Conservation (phyloP, 1,140 invertebrate species). For the Cydia amplana region DNA sequence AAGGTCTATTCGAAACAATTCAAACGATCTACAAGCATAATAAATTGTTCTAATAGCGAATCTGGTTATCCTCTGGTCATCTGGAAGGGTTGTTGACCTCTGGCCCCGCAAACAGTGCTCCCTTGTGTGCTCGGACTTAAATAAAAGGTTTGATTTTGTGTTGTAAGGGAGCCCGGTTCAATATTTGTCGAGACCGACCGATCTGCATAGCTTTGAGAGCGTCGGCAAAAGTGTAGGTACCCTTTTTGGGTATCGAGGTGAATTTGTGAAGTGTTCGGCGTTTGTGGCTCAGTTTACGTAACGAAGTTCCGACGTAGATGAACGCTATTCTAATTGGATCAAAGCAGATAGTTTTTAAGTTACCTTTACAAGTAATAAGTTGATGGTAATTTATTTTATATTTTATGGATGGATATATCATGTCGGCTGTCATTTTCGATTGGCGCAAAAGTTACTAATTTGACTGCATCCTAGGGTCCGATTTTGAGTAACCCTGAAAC, state of each 20-base stretch:
- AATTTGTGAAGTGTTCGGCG: constrained; percentile 6
- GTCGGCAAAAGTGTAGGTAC: neutral
- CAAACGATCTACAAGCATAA: constrained; percentile 21
- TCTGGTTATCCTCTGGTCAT: constrained; percentile 60
- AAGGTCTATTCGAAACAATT: constrained; percentile 27
- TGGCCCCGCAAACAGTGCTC: constrained; percentile 61
- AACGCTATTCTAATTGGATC: neutral
- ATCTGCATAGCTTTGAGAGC: constrained; percentile 66
- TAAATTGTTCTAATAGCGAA: constrained; percentile 28
- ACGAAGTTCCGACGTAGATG: neutral
- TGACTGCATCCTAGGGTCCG: neutral
- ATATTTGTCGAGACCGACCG: constrained; percentile 68
- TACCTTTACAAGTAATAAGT: too few relatives aligned
- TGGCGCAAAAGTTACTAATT: too few relatives aligned
- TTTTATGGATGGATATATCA: too few relatives aligned
- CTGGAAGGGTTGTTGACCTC: constrained; percentile 69
- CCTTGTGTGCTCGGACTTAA: constrained; percentile 74
- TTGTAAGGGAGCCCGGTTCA: constrained; percentile 69
- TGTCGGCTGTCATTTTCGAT: too few relatives aligned
- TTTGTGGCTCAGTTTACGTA: constrained; percentile 7
- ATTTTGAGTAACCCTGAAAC: neutral
- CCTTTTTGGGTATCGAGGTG: neutral
- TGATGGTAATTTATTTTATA: too few relatives aligned
- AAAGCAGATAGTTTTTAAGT: too few relatives aligned
- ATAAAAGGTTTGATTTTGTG: constrained; percentile 79